Evolutionary conservation across 2,888 invertebrate species (phyloP).

Genomic region (Drosophila mulleri): DNA sequence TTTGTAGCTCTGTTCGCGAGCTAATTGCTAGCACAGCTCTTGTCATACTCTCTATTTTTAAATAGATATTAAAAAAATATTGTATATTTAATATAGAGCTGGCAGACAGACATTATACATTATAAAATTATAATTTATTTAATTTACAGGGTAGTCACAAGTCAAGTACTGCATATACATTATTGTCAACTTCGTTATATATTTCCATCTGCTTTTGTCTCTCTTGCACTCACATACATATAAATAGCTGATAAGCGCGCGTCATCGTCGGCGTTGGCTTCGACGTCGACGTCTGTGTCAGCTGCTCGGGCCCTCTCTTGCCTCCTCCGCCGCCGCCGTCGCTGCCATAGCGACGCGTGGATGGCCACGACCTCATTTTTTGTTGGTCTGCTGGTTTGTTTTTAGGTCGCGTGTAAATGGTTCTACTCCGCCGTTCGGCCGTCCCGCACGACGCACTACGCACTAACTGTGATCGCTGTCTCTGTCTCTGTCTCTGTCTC

Average conservation of each 20-base stretch:
- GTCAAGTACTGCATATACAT: constrained; percentile 4
- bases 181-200: constrained; percentile 6
- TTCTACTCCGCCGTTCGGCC: constrained; percentile 7
- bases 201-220: constrained; percentile 2
- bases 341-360: constrained; percentile 49
- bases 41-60: background rate
- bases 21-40: background rate
- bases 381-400: constrained; percentile 61
- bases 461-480: constrained; percentile 9
- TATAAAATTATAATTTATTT: too few species aligned
- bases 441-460: background rate
- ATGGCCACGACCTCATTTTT: constrained; percentile 70
- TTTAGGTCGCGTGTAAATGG: constrained; percentile 72
- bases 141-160: constrained; percentile 4
- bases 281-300: constrained; percentile 28
- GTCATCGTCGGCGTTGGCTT: constrained; percentile 8
- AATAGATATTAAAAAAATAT: background rate
- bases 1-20: background rate
- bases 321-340: background rate
- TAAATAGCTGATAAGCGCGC: constrained; percentile 40
- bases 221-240: constrained; percentile 9
- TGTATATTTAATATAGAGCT: background rate
- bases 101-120: background rate
- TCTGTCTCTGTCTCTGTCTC: background rate
- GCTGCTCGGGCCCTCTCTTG: constrained; percentile 30